These are phyloP conservation scores for Xyliphius kryptos DNA, from an alignment of 2,113 vertebrate species.

Conservation along the genomic window DNA sequence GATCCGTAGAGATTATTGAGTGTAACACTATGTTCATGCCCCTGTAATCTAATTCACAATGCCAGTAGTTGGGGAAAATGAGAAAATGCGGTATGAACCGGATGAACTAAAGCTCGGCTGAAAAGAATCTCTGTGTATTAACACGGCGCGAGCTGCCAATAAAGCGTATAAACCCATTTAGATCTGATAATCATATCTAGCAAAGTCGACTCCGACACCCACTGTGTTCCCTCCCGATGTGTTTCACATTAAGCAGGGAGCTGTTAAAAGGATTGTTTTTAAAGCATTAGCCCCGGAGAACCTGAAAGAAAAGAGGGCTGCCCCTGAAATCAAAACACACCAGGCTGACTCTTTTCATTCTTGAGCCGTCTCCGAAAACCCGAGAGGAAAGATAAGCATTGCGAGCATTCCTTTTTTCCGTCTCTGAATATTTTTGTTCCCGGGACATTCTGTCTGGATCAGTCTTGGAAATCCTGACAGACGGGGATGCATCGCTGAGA, in stretches of 20 bases:
- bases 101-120: no score
- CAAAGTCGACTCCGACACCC: no score
- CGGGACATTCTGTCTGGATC: constrained; percentile 24
- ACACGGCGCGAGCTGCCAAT: constrained; percentile 6
- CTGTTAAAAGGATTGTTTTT: not conserved
- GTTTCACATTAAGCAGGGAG: constrained; percentile 15
- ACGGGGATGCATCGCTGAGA: constrained; percentile 23
- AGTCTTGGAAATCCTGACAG: constrained; percentile 29
- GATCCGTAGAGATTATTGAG: no score
- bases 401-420: constrained; percentile 25
- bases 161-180: constrained; percentile 13
- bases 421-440: constrained; percentile 27
- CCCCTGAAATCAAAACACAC: constrained; percentile 11
- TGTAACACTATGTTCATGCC: not conserved
- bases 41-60: constrained; percentile 5
- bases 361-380: no score
- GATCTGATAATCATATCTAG: constrained; percentile 29
- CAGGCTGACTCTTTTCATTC: constrained; percentile 23
- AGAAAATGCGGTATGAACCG: constrained; percentile 23
- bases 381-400: not conserved
- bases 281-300: no score
- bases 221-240: constrained; percentile 9
- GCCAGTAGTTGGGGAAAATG: constrained; percentile 8
- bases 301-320: constrained; percentile 7
- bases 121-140: constrained; percentile 15